phyloP scores from a whole-genome alignment of 1,140 invertebrate species.

The Lepidurus couesii region DNA sequence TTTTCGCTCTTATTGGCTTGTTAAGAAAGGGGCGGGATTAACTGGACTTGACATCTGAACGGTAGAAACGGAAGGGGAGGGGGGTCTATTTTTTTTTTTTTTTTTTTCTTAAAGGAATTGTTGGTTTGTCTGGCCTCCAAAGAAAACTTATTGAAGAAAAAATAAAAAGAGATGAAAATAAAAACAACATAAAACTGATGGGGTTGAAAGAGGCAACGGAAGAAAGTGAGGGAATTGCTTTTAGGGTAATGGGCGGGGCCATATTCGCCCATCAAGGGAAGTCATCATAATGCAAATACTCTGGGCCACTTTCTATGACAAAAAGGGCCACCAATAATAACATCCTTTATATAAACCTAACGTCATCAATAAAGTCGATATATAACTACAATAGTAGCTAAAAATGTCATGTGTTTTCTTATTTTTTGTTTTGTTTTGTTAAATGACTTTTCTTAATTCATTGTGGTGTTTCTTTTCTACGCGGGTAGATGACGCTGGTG shows the following conservation, averaged over 20 bases:
- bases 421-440: neutral
- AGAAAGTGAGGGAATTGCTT: neutral
- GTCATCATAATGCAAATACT: slow-evolving; percentile 22
- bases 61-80: neutral
- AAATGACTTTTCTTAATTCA: neutral
- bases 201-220: slow-evolving; percentile 14
- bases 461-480: neutral
- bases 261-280: slow-evolving; percentile 9
- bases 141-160: neutral
- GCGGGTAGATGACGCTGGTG: neutral
- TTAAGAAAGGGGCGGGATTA: neutral
- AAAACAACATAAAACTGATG: neutral
- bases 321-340: slow-evolving; percentile 20
- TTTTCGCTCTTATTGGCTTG: neutral
- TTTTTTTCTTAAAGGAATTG: no score
- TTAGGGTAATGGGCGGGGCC: neutral
- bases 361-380: slow-evolving; percentile 22
- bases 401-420: slow-evolving; percentile 1
- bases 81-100: no score
- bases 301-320: slow-evolving; percentile 18
- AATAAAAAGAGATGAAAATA: neutral
- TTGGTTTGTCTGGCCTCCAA: neutral
- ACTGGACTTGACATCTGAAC: neutral
- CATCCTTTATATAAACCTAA: slow-evolving; percentile 22
- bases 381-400: slow-evolving; percentile 22